A percentile compares a stretch with the other conserved stretches of the same genome.
Evolutionary conservation across 2,113 vertebrate species (phyloP).

Genomic region (Petromus typicus): DNA sequence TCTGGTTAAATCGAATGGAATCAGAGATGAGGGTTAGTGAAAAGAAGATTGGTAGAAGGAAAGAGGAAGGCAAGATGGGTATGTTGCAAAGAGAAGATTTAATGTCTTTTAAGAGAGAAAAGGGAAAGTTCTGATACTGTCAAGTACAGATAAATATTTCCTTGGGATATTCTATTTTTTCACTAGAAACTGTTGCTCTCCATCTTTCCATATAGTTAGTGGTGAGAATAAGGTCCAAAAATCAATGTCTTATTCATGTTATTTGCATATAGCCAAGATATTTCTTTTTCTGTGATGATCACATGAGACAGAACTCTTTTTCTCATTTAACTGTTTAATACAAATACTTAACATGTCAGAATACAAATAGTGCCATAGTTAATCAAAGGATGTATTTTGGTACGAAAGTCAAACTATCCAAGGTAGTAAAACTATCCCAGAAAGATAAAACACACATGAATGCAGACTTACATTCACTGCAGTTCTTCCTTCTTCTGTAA

Average conservation of each 20-base stretch:
- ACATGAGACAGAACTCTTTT: background rate
- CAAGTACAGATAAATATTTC: background rate
- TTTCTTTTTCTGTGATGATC: slow-evolving; percentile 34
- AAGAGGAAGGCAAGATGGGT: slow-evolving; percentile 58
- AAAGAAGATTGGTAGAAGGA: slow-evolving; percentile 28
- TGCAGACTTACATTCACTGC: background rate
- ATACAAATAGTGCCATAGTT: background rate
- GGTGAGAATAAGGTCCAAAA: slow-evolving; percentile 16
- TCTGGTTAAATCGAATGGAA: slow-evolving; percentile 71
- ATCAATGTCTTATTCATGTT: background rate
- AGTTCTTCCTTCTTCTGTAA: background rate
- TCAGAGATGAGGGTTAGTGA: slow-evolving; percentile 55
- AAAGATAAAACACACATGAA: slow-evolving; percentile 2
- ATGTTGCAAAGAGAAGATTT: background rate
- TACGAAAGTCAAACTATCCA: background rate
- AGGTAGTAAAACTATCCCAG: background rate
- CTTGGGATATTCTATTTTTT: background rate
- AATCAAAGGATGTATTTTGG: background rate
- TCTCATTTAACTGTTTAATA: slow-evolving; percentile 49
- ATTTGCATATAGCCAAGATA: slow-evolving; percentile 9
- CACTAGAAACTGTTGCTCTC: background rate
- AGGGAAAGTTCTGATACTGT: background rate
- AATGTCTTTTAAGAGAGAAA: slow-evolving; percentile 36
- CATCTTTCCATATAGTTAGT: background rate
- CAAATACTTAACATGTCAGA: too few relatives aligned